phyloP scores from a whole-genome alignment of 2,113 vertebrate genomes.

The Odontophorus gujanensis region DNA sequence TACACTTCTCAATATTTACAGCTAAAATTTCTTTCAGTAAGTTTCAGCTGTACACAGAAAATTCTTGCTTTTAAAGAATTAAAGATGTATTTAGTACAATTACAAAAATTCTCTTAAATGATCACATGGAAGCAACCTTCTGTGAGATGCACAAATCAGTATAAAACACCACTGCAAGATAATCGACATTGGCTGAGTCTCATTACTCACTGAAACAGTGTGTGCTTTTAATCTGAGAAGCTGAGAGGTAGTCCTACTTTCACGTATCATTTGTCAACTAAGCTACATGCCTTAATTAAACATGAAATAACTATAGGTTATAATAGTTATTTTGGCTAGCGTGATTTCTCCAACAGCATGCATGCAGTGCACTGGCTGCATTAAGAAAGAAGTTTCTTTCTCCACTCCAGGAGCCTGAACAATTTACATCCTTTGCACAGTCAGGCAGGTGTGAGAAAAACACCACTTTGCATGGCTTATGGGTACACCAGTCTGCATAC shows the following conservation, averaged over 20 bases:
- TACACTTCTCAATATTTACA: not conserved
- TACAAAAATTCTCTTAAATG: not conserved
- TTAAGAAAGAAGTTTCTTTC: not conserved
- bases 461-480: not conserved
- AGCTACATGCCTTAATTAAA: not conserved
- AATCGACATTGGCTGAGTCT: not conserved
- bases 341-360: not conserved
- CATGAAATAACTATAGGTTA: not conserved
- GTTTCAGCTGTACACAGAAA: not conserved
- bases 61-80: not conserved
- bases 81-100: not conserved
- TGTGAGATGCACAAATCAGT: not conserved
- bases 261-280: not conserved
- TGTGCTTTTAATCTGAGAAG: not conserved
- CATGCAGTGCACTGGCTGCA: not conserved
- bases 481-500: not conserved
- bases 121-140: not conserved
- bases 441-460: not conserved
- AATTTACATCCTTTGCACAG: not conserved
- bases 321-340: not conserved
- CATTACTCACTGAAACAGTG: not conserved
- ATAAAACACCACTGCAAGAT: rapidly evolving
- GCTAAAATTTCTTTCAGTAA: not conserved
- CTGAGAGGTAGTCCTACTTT: not conserved
- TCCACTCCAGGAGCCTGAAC: not conserved